Evolutionary conservation across 2,888 invertebrate genomes (phyloP).

Genomic region (Eupithecia subumbrata): DNA sequence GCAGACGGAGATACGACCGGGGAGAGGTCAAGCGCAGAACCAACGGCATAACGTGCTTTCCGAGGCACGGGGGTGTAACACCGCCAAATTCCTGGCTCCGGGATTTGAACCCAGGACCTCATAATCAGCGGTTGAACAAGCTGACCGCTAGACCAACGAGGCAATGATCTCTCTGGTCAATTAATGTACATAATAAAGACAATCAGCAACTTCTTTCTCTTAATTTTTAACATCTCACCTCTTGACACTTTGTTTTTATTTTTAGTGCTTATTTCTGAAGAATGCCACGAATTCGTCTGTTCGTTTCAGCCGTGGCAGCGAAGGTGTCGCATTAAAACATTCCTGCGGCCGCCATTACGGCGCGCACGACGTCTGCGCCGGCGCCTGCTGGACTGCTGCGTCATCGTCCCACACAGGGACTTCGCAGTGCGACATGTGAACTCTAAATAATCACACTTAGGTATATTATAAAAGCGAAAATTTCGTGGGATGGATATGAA

Average conservation of each 20-base stretch:
- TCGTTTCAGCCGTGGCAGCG: constrained; percentile 1
- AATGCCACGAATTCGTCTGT: constrained; percentile 13
- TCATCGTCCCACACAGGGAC: constrained; percentile 50
- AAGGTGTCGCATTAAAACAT: constrained; percentile 49
- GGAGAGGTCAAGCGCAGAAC: no score
- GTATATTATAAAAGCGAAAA: not conserved
- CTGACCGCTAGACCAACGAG: no score
- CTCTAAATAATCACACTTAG: not conserved
- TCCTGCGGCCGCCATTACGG: constrained; percentile 49
- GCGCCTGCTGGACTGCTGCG: constrained; percentile 53
- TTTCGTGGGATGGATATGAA: no score
- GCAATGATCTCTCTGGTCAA: no score
- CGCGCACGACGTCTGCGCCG: constrained; percentile 24
- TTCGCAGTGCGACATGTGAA: not conserved
- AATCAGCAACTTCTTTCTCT: no score
- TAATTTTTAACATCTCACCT: not conserved
- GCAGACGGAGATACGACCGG: no score
- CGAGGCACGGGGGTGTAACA: no score
- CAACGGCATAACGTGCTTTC: no score
- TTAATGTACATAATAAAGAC: no score
- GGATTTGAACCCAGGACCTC: no score
- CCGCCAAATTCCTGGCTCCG: no score
- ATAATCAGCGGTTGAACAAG: no score
- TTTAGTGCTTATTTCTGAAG: constrained; percentile 6
- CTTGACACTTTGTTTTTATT: not conserved